These are phyloP conservation scores for Noctua pronuba DNA, from an alignment of 2,888 invertebrate genomes.

Conservation along the genomic window DNA sequence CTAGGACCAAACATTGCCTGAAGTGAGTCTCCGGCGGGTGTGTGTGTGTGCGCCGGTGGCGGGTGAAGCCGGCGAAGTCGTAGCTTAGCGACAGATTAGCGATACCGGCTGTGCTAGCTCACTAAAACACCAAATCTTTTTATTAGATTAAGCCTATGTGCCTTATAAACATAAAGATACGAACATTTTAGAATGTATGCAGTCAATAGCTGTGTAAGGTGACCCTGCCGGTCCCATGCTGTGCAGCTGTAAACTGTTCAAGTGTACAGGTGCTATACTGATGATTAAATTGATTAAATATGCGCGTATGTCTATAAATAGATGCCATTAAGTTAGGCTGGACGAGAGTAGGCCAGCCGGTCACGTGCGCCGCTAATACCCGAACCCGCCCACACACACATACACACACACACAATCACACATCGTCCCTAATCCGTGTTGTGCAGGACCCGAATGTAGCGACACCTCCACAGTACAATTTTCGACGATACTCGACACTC, in stretches of 20 bases:
- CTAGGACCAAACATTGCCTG: background rate
- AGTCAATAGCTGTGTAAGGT: background rate
- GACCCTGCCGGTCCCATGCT: too few species aligned
- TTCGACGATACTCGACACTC: too few species aligned
- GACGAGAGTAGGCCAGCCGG: background rate
- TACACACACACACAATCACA: background rate
- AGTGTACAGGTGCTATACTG: background rate
- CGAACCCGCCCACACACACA: background rate
- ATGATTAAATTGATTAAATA: background rate
- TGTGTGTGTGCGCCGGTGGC: too few species aligned
- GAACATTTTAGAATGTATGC: background rate
- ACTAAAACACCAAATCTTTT: conserved; percentile 21
- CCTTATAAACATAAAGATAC: background rate
- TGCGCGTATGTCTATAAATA: conserved; percentile 3
- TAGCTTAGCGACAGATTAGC: conserved; percentile 32
- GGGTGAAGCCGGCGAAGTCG: conserved; percentile 35
- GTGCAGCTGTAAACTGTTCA: background rate
- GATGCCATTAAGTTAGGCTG: background rate
- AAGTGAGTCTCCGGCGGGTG: background rate
- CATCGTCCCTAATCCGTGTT: background rate
- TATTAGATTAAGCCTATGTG: conserved; percentile 30
- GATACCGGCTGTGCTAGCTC: conserved; percentile 2
- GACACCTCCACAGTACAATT: background rate
- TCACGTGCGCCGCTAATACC: conserved; percentile 23
- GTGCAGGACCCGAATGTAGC: background rate